phyloP scores from a whole-genome alignment of 2,888 invertebrate species.

The Deilephila porcellus region DNA sequence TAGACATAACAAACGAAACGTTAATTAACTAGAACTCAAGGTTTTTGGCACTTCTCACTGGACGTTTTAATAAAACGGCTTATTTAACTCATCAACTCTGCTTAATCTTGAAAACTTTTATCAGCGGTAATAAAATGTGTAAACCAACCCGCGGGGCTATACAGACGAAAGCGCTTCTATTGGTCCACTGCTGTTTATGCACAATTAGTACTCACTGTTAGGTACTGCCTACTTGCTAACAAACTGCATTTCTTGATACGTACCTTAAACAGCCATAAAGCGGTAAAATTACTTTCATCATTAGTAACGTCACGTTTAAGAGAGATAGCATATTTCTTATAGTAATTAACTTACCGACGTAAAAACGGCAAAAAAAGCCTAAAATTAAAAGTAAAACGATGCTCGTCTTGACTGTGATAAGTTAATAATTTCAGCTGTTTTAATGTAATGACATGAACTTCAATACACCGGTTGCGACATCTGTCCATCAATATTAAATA shows the following conservation, averaged over 20 bases:
- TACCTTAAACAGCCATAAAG: too few relatives aligned
- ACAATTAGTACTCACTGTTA: neutral
- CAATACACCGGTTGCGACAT: too few relatives aligned
- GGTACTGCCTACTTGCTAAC: slow-evolving; percentile 12
- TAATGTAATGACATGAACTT: too few relatives aligned
- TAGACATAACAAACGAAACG: slow-evolving; percentile 31
- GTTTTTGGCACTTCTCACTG: slow-evolving; percentile 29
- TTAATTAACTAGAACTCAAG: slow-evolving; percentile 30
- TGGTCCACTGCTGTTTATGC: slow-evolving; percentile 5
- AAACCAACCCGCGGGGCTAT: slow-evolving; percentile 8
- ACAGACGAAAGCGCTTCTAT: neutral
- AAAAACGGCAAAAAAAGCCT: too few relatives aligned
- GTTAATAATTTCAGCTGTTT: too few relatives aligned
- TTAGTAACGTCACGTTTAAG: too few relatives aligned
- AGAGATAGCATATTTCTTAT: too few relatives aligned
- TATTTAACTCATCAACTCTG: slow-evolving; percentile 28
- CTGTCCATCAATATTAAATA: too few relatives aligned
- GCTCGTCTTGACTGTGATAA: too few relatives aligned
- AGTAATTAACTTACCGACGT: too few relatives aligned
- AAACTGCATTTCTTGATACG: neutral
- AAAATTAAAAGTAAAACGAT: too few relatives aligned
- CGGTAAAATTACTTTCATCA: too few relatives aligned
- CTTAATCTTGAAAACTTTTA: slow-evolving; percentile 15
- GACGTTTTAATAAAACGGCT: slow-evolving; percentile 27
- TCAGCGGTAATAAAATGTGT: slow-evolving; percentile 14